Evolutionary conservation across 2,797 vertebrate species (phyloP), one percentile per base, ranked within the genome.

Genomic region (Scolopax rusticola): DNA sequence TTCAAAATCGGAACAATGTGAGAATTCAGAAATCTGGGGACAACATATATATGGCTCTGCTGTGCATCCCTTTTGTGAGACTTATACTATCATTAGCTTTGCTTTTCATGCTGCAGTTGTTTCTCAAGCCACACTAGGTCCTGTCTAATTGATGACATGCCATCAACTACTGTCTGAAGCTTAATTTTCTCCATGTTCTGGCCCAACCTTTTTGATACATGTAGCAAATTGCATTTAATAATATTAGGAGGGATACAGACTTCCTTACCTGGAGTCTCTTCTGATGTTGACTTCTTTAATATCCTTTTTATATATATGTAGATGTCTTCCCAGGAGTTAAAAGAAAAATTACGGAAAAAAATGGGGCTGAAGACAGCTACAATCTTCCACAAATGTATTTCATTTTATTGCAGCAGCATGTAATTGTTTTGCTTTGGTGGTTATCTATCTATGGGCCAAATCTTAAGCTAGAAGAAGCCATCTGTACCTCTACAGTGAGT

Each of bases 1-100:
- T 97, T 96, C 90, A 89, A 96, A 96, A 89, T 48, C 84, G 50
- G 93, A 91, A 92, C 89, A 97, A 94, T 94, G 91, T 87, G 89
- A 94, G 92, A 93, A 91, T 93, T 93, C 84, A 86, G 75, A 93
- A 94, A 92, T 90, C 94, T 87, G 79, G 93, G 82, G 70, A 89
- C 57, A 80, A 84, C 51, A 40, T 40, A 74, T 87, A 88, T 40
- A 76, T 18, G 53, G 73, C 38, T 92, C 25, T 28, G 84, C 56
- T 70, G 14, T 69, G 75, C 78, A 78, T 84, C 91, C 24, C 23
- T 69, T 69, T 82, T 88, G 41, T 68, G 84, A 63, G 81, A 40
- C 75, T 77, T 4, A 11, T 69, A 64, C 48, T 61, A 11, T 92
- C 81, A 53, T 65, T 86, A 71, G 36, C 73, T 80, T 77, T 67